Percentiles rank a stretch among this genome's conserved stretches.
phyloP scores from a whole-genome alignment of 2,797 vertebrate genomes.

The Pipistrellus pipistrellus region DNA sequence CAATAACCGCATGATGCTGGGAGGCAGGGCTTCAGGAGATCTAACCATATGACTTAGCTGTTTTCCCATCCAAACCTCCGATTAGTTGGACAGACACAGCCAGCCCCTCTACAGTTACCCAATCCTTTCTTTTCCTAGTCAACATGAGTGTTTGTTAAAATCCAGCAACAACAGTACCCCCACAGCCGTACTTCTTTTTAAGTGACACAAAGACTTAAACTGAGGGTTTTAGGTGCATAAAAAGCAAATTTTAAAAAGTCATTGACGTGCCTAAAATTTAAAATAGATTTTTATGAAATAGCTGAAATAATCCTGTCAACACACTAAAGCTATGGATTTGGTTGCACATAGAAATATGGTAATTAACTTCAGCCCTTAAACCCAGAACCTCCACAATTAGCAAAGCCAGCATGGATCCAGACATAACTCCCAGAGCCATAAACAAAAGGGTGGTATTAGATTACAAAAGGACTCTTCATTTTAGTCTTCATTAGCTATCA shows the following conservation, averaged over 20 bases:
- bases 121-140: background rate
- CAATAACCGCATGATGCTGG: background rate
- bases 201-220: background rate
- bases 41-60: background rate
- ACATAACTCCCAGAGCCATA: conserved; percentile 19
- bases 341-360: background rate
- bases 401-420: background rate
- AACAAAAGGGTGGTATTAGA: background rate
- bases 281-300: background rate
- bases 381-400: background rate
- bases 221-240: background rate
- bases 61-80: background rate
- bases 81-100: background rate
- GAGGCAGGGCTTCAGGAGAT: background rate
- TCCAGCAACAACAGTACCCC: background rate
- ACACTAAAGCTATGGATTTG: background rate
- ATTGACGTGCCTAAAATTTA: background rate
- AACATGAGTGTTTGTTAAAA: conserved; percentile 17
- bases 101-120: background rate
- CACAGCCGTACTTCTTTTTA: conserved; percentile 5
- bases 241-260: background rate
- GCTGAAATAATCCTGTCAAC: background rate
- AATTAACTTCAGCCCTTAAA: background rate
- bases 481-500: background rate
- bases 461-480: background rate